Percentiles rank a stretch among this genome's conserved stretches.
phyloP scores from a whole-genome alignment of 2,888 invertebrate genomes.

The Chymomyza fuscimana region DNA sequence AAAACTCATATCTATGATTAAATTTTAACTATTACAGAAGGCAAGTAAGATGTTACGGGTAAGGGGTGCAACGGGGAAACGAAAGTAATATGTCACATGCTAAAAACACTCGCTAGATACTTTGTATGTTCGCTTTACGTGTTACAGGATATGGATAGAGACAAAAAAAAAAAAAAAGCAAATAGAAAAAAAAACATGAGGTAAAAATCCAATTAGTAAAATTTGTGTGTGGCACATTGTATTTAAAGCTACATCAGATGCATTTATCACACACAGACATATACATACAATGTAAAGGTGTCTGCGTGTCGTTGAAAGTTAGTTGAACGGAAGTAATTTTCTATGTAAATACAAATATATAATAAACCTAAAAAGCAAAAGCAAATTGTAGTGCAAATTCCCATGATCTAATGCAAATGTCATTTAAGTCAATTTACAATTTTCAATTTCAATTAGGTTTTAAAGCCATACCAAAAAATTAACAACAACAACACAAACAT shows the following conservation, averaged over 20 bases:
- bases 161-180: background rate
- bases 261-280: background rate
- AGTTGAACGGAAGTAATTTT: slow-evolving; percentile 24
- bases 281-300: slow-evolving; percentile 27
- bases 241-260: background rate
- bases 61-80: background rate
- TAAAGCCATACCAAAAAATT: background rate
- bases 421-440: slow-evolving; percentile 21
- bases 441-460: background rate
- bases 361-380: slow-evolving; percentile 36
- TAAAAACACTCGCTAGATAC: slow-evolving; percentile 10
- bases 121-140: slow-evolving; percentile 38
- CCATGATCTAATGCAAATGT: slow-evolving; percentile 20
- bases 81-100: background rate
- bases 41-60: background rate
- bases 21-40: slow-evolving; percentile 35
- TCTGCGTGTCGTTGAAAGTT: slow-evolving; percentile 30
- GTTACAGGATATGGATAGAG: slow-evolving; percentile 11
- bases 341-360: slow-evolving; percentile 54
- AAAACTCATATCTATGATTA: slow-evolving; percentile 37
- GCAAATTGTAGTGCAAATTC: slow-evolving; percentile 44
- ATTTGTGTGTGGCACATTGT: slow-evolving; percentile 36
- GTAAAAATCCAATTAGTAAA: slow-evolving; percentile 54
- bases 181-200: background rate
- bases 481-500: background rate